A percentile compares a stretch with the other conserved stretches of the same genome.
Evolutionary conservation across 2,797 vertebrate species (phyloP).

Genomic region (Pogoniulus pusillus): DNA sequence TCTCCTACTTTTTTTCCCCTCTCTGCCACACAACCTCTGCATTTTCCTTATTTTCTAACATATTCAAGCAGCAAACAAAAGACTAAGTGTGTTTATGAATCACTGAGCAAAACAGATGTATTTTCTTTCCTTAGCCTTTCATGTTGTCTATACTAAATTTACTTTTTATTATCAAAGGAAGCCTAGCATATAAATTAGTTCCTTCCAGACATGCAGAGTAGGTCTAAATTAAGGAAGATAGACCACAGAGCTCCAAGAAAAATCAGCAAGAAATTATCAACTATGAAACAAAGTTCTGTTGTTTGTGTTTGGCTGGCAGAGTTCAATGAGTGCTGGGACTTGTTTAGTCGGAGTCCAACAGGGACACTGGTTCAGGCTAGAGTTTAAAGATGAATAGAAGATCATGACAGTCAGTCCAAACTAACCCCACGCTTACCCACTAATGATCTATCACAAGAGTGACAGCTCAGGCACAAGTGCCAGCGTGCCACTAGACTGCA

Average conservation of each 20-base stretch:
- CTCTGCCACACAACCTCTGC: not conserved
- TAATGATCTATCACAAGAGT: constrained; percentile 49
- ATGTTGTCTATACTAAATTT: not conserved
- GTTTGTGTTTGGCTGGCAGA: not conserved
- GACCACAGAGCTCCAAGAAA: not conserved
- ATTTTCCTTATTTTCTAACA: not conserved
- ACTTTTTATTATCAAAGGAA: not conserved
- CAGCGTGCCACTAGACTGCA: not conserved
- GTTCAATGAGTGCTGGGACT: not conserved
- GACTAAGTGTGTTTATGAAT: not conserved
- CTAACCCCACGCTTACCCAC: constrained; percentile 17
- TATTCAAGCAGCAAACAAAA: constrained; percentile 27
- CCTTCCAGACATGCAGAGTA: not conserved
- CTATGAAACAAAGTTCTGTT: not conserved
- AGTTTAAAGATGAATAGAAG: not conserved
- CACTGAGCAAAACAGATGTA: not conserved
- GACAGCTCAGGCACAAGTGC: not conserved
- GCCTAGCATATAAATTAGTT: not conserved
- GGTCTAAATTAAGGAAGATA: not conserved
- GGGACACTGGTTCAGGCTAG: not conserved
- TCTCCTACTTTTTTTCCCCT: not conserved
- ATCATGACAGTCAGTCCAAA: constrained; percentile 34
- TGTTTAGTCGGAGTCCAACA: not conserved
- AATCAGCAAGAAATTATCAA: not conserved
- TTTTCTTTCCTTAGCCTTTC: constrained; percentile 6